phyloP scores from a whole-genome alignment of 2,113 vertebrate genomes.

The Octodon degus region DNA sequence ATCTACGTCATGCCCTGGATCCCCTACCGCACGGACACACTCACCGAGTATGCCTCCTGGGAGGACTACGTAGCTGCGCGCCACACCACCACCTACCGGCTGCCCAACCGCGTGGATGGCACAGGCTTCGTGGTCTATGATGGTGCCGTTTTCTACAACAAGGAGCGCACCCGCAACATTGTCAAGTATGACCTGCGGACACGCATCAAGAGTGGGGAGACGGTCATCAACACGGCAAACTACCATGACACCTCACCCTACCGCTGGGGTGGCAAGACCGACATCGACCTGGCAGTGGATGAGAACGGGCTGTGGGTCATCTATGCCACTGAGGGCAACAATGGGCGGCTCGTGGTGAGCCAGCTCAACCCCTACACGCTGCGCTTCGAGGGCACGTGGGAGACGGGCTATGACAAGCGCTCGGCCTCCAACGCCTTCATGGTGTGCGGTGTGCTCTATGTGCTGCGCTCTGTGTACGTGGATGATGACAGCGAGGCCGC shows the following conservation, averaged over 20 bases:
- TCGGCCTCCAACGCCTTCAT: slow-evolving; percentile 98
- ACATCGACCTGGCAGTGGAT: slow-evolving; percentile 96
- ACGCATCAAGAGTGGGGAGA: slow-evolving; percentile 97
- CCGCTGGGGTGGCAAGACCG: slow-evolving; percentile 96
- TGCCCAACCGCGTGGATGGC: slow-evolving; percentile 96
- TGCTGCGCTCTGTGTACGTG: slow-evolving; percentile 94
- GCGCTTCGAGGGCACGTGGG: slow-evolving; percentile 97
- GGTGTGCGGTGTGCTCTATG: slow-evolving; percentile 96
- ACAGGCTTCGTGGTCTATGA: slow-evolving; percentile 97
- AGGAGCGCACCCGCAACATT: slow-evolving; percentile 96
- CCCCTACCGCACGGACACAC: slow-evolving; percentile 95
- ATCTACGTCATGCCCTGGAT: slow-evolving; percentile 98
- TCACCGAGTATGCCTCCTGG: slow-evolving; percentile 95
- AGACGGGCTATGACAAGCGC: slow-evolving; percentile 95
- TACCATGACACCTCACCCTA: slow-evolving; percentile 97
- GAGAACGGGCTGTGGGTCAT: slow-evolving; percentile 97
- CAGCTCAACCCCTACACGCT: slow-evolving; percentile 97
- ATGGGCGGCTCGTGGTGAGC: slow-evolving; percentile 93
- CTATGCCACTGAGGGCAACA: slow-evolving; percentile 95
- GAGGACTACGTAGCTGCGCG: slow-evolving; percentile 93
- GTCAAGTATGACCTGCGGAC: slow-evolving; percentile 96
- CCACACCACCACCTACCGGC: slow-evolving; percentile 94
- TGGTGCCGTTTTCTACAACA: slow-evolving; percentile 97
- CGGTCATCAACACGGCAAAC: slow-evolving; percentile 95
- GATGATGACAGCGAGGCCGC: slow-evolving; percentile 95